Percentiles rank a stretch among this genome's conserved stretches.
phyloP scores from a whole-genome alignment of 2,113 vertebrate species.

The Trematomus loennbergii region DNA sequence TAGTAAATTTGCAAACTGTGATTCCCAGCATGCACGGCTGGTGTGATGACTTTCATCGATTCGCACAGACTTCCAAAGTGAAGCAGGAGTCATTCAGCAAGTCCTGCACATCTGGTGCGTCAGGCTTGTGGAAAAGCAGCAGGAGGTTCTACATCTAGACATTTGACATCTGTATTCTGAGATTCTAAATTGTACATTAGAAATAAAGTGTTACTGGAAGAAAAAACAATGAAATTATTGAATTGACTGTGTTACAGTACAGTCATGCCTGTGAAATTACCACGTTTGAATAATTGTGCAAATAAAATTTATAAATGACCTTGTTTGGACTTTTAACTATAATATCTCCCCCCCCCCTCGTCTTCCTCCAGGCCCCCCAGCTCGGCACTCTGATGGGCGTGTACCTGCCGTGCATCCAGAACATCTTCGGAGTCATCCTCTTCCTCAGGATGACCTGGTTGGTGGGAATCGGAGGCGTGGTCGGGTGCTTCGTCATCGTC shows the following conservation, averaged over 20 bases:
- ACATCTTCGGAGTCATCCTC: slow-evolving; percentile 98
- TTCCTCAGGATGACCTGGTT: slow-evolving; percentile 99
- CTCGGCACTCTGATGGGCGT: slow-evolving; percentile 99
- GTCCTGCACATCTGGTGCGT: slow-evolving; percentile 44
- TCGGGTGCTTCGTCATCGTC: slow-evolving; percentile 96
- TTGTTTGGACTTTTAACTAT: not conserved
- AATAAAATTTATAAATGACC: not conserved
- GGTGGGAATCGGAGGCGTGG: slow-evolving; percentile 92
- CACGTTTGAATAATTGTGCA: not conserved
- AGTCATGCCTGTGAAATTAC: not conserved
- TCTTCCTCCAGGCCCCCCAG: slow-evolving; percentile 95
- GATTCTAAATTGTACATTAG: not conserved
- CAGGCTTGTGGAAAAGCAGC: not conserved
- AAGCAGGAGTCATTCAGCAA: slow-evolving; percentile 31
- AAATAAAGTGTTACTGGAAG: not conserved
- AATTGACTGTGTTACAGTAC: not conserved
- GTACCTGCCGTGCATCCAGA: slow-evolving; percentile 97
- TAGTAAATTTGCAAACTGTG: slow-evolving; percentile 20
- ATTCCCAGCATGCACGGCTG: slow-evolving; percentile 45
- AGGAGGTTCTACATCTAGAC: not conserved
- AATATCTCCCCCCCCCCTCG: slow-evolving; percentile 78
- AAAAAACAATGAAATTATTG: too few species aligned
- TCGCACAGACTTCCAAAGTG: slow-evolving; percentile 27
- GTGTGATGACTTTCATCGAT: slow-evolving; percentile 36
- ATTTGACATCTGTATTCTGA: slow-evolving; percentile 10